Percentiles rank a stretch among this genome's conserved stretches.
Evolutionary conservation across 2,797 vertebrate species (phyloP).

Genomic region (Artibeus jamaicensis): DNA sequence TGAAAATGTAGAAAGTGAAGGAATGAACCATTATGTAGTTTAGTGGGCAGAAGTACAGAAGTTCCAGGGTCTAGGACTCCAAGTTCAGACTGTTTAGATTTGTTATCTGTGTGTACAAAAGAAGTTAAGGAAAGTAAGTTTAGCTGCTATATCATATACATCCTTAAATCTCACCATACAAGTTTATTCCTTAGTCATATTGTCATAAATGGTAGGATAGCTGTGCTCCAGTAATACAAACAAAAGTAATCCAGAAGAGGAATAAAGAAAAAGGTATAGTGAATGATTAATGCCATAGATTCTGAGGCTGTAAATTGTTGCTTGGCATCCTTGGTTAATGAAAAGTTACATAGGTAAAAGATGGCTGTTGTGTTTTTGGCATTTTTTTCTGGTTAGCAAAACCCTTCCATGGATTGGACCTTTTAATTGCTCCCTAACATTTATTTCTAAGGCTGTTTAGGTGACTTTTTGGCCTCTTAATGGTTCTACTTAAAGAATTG

Average conservation of each 20-base stretch:
- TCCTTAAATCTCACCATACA: background rate
- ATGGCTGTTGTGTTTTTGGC: background rate
- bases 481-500: background rate
- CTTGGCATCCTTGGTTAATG: background rate
- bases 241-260: background rate
- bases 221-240: background rate
- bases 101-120: background rate
- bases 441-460: conserved; percentile 10
- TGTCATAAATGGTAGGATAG: background rate
- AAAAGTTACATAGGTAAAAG: background rate
- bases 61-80: background rate
- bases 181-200: background rate
- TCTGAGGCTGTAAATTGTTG: background rate
- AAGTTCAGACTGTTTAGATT: background rate
- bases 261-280: background rate
- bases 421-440: background rate
- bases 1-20: background rate
- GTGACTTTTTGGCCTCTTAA: background rate
- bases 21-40: background rate
- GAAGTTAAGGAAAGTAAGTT: background rate
- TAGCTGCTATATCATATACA: background rate
- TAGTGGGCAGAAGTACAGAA: background rate
- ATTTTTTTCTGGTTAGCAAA: conserved; percentile 30
- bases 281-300: background rate
- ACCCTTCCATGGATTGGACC: background rate